These are phyloP conservation scores for Dasypus novemcinctus DNA, from an alignment of 2,113 vertebrate genomes.

Conservation along the genomic window DNA sequence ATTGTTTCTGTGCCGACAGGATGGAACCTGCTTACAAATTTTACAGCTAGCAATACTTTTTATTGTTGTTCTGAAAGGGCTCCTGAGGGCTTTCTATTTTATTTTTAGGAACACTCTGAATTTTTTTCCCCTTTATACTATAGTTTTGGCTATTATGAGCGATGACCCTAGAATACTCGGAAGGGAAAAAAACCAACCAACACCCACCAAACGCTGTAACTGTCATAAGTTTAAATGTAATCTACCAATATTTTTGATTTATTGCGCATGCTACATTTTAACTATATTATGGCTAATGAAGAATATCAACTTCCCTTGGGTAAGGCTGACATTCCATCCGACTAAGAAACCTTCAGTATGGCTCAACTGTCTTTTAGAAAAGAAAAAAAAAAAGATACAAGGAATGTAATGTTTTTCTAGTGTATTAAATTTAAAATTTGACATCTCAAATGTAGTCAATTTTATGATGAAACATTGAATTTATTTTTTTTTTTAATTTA, in stretches of 20 bases:
- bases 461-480: background rate
- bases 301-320: background rate
- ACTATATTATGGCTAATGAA: conserved; percentile 66
- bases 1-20: conserved; percentile 75
- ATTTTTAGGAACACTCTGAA: conserved; percentile 77
- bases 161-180: conserved; percentile 68
- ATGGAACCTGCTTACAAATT: conserved; percentile 79
- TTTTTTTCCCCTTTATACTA: conserved; percentile 63
- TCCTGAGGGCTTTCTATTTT: conserved; percentile 76
- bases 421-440: conserved; percentile 29
- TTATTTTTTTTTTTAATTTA: no score
- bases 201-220: conserved; percentile 65
- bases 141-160: conserved; percentile 80
- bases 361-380: background rate
- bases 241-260: conserved; percentile 74
- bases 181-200: conserved; percentile 54
- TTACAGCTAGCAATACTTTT: conserved; percentile 80
- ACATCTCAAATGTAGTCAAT: background rate
- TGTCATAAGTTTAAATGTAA: conserved; percentile 70
- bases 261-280: conserved; percentile 68
- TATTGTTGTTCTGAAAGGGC: conserved; percentile 79
- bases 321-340: conserved; percentile 30
- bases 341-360: background rate
- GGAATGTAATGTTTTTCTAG: background rate
- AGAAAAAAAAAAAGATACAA: background rate